Evolutionary conservation across 2,797 vertebrate genomes (phyloP), one percentile per base, ranked within the genome.

Genomic region (Microctenopoma lineatum): DNA sequence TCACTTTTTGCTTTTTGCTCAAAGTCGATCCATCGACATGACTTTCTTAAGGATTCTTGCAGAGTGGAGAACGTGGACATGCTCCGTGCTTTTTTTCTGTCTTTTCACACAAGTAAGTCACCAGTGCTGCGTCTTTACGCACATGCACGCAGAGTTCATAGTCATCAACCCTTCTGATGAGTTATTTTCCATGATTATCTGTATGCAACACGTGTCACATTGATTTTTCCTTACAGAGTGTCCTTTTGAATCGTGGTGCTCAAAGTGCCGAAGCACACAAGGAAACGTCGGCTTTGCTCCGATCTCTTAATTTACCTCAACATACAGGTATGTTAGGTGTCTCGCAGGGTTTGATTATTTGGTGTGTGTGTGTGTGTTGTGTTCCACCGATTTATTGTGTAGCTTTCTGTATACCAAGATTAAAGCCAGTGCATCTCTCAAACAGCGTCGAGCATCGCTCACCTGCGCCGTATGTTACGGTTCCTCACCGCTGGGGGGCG

Each of bases 251-350:
- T 41, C n/a, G 53, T 26, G 63, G 39, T 12, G 80, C 73, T 61
- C 84, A 73, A 62, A 48, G 59, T 4, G 32, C 13, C 3, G 82
- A 51, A 46, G 32, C 64, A 46, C 64, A 34, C 3, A 75, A 16
- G 54, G 78, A 68, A 51, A 56, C 67, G 25, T 81, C 85, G 7
- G 41, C 55, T 36, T 52, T 94, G 66, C 92, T 94, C 48, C 85
- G 77, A 4, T 88, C 83, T 26, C 90, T 94, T 26, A 83, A 77
- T 75, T 88, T 94, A 86, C 92, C 92, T 77, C 81, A 75, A 21
- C 80, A 88, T 44, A 94, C 94, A 93, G 94, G 94, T 95, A 85
- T 32, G 87, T 25, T 4, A 14, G 1, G 41, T 14, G 34, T 48
- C 27, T 39, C 15, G 26, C 26, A 18, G 1, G 14, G 9, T 5